Base-by-base conservation (phyloP, 2,797 vertebrate genomes). In the Helostoma temminkii region DNA sequence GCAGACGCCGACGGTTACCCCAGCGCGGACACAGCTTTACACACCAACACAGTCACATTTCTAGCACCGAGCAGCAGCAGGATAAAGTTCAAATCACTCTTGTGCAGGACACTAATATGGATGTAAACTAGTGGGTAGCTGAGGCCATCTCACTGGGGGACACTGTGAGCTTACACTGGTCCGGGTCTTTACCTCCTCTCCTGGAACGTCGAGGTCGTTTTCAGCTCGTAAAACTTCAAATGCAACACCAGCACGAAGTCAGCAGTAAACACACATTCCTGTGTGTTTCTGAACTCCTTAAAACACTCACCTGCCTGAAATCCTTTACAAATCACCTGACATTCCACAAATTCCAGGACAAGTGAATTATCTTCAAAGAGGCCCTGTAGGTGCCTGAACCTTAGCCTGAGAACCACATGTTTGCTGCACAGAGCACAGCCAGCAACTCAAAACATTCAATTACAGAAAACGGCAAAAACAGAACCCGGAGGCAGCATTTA, bases 301-400 rank as follows among this genome's bases (percentile, higher is more conserved):
- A 5, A 46, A 54, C 30, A 4, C 45, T 25, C 16, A 63, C 63
- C 58, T 66, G 64, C 22, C 49, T 5, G 9, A 21, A 72, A 42
- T 21, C 36, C 25, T 24, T 18, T 4, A 6, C 8, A 37, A 19
- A 59, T n/a, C 19, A 30, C 30, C 59, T 58, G 11, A 54, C 43
- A 71, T 76, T 59, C 60, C 76, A 75, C 68, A 56, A 49, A 75
- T 76, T 58, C 58, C 77, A 62, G 71, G 21, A 45, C 14, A 36
- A n/a, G n/a, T 15, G 12, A 57, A 26, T 24, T 19, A 42, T 64
- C 48, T 37, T 55, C 49, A 66, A 37, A 59, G 9, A n/a, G 37
- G 11, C 4, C 46, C 15, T 47, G 6, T 45, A 32, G 42, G 46
- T 41, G 45, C n/a, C 42, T 43, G 42, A 60, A 12, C 39, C 21